Conservation (phyloP, 2,113 vertebrate genomes). For the Toxotes chatareus region DNA sequence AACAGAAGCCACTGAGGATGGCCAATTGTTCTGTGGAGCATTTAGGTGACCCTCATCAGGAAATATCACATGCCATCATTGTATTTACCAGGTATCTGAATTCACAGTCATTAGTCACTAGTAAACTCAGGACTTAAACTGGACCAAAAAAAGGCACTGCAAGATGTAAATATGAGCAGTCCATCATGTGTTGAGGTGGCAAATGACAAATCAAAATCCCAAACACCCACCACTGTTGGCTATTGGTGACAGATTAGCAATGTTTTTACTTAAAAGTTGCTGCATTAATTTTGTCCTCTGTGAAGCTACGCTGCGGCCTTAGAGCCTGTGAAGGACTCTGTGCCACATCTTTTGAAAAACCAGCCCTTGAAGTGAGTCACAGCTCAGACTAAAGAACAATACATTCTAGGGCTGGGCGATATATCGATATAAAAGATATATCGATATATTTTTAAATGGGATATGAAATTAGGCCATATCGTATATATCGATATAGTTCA, state of each 20-base stretch:
- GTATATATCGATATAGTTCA: too few relatives aligned
- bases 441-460: too few relatives aligned
- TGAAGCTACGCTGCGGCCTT: neutral
- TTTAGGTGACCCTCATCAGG: neutral
- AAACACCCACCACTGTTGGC: neutral
- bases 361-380: neutral
- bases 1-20: neutral
- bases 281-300: neutral
- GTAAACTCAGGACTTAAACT: neutral
- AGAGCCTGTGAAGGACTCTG: neutral
- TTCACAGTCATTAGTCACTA: neutral
- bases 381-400: neutral
- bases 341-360: neutral
- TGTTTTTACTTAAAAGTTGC: too few relatives aligned
- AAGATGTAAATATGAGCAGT: neutral
- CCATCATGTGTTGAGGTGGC: neutral
- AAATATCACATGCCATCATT: too few relatives aligned
- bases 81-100: too few relatives aligned
- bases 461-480: too few relatives aligned
- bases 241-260: neutral
- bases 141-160: neutral
- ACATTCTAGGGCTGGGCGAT: too few relatives aligned
- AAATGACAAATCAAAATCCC: neutral
- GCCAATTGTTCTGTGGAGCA: neutral
- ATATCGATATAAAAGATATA: too few relatives aligned